phyloP scores from a whole-genome alignment of 2,888 invertebrate species.

The Graphium colonna region DNA sequence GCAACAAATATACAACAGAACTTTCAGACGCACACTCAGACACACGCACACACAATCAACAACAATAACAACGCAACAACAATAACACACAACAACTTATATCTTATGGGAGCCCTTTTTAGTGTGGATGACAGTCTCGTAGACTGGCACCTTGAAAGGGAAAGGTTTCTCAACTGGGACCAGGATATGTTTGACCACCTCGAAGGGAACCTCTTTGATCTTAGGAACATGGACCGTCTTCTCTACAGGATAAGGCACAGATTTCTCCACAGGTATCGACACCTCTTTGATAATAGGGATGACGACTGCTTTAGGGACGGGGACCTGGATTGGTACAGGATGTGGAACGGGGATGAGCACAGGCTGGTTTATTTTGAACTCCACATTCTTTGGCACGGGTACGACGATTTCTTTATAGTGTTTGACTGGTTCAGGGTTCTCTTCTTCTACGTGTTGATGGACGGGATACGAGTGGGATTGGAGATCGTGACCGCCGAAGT shows the following conservation, averaged over 20 bases:
- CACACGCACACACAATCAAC: constrained; percentile 7
- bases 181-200: constrained; percentile 83
- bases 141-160: constrained; percentile 85
- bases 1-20: constrained; percentile 21
- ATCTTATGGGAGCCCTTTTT: constrained; percentile 78
- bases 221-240: constrained; percentile 83
- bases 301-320: constrained; percentile 84
- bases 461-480: constrained; percentile 77
- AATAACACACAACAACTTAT: constrained; percentile 31
- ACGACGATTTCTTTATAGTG: constrained; percentile 85
- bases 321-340: constrained; percentile 84
- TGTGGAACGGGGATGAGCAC: constrained; percentile 81
- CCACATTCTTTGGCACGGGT: constrained; percentile 82
- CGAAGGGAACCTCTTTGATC: constrained; percentile 84
- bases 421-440: constrained; percentile 83
- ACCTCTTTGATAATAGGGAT: constrained; percentile 85
- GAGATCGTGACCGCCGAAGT: constrained; percentile 53
- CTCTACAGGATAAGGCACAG: constrained; percentile 85
- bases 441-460: constrained; percentile 84
- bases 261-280: constrained; percentile 85
- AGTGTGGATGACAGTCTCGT: constrained; percentile 86
- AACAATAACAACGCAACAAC: constrained; percentile 5
- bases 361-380: constrained; percentile 79
- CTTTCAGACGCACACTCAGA: not conserved
- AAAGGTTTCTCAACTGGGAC: constrained; percentile 85